Evolutionary conservation across 2,797 vertebrate genomes (phyloP).

Genomic region (Neosilurus mollespiculum): DNA sequence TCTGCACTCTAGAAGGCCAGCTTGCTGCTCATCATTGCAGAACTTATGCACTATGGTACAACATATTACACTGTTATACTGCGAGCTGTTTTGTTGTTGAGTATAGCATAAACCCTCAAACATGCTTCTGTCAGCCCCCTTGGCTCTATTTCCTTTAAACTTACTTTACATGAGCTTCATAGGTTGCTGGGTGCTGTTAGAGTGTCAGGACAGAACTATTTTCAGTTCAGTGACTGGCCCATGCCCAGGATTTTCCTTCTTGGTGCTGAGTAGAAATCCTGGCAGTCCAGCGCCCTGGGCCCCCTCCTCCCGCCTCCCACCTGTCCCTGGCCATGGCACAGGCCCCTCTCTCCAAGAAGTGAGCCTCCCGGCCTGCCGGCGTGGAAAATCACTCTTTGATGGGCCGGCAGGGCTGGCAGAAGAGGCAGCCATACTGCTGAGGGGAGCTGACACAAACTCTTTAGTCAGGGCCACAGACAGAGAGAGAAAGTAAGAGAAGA

Average conservation of each 20-base stretch:
- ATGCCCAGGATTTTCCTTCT: conserved; percentile 61
- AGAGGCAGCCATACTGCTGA: conserved; percentile 63
- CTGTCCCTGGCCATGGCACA: conserved; percentile 54
- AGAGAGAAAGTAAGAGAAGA: conserved; percentile 62
- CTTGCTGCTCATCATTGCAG: conserved; percentile 18
- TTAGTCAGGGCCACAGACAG: conserved; percentile 56
- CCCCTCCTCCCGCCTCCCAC: conserved; percentile 55
- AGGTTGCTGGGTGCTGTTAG: conserved; percentile 41
- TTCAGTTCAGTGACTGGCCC: conserved; percentile 73
- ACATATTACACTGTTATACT: conserved; percentile 16
- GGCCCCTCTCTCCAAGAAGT: conserved; percentile 63
- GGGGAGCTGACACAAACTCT: conserved; percentile 43
- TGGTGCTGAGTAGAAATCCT: conserved; percentile 65
- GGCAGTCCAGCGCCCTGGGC: conserved; percentile 56
- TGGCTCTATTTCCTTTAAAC: conserved; percentile 48
- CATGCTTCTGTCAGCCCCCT: not conserved
- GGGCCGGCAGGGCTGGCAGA: conserved; percentile 66
- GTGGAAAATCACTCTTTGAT: conserved; percentile 80
- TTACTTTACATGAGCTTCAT: conserved; percentile 35
- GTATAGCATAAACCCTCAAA: conserved; percentile 16
- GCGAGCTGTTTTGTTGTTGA: conserved; percentile 2
- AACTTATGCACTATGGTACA: not conserved
- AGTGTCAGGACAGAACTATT: conserved; percentile 68
- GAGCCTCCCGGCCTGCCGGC: conserved; percentile 70
- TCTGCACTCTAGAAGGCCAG: not conserved